Percentiles rank a stretch among this genome's conserved stretches.
These are phyloP conservation scores for Tridacna gigas DNA, from an alignment of 2,888 invertebrate species.

Conservation along the genomic window DNA sequence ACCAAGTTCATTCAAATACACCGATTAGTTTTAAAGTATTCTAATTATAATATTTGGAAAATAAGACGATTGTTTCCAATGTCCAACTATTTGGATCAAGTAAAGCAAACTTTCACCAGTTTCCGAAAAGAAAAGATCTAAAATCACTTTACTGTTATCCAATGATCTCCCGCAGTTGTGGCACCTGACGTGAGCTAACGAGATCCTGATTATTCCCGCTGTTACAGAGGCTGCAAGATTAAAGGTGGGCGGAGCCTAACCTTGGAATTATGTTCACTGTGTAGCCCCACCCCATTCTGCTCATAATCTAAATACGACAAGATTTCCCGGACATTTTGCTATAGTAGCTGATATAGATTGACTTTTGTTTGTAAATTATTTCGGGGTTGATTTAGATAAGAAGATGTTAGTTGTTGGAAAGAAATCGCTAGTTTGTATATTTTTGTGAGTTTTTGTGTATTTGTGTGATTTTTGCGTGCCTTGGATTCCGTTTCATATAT, in stretches of 20 bases:
- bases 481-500: conserved; percentile 60
- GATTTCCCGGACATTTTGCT: conserved; percentile 55
- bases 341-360: conserved; percentile 57
- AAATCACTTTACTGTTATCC: conserved; percentile 29
- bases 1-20: too few relatives aligned
- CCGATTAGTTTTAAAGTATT: too few relatives aligned
- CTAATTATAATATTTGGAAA: too few relatives aligned
- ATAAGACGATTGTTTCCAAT: too few relatives aligned
- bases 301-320: conserved; percentile 54
- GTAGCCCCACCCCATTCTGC: conserved; percentile 40
- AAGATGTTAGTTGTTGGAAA: conserved; percentile 62
- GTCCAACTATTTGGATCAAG: too few relatives aligned
- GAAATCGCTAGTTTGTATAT: conserved; percentile 65
- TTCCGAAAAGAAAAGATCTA: background rate
- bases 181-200: conserved; percentile 60
- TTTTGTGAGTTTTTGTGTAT: conserved; percentile 67
- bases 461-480: conserved; percentile 55
- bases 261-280: background rate
- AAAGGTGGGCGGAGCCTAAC: conserved; percentile 17
- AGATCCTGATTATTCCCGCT: conserved; percentile 58
- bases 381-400: conserved; percentile 66
- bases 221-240: conserved; percentile 40
- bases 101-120: too few relatives aligned
- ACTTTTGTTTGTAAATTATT: conserved; percentile 69
- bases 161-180: conserved; percentile 51